A percentile compares a stretch with the other conserved stretches of the same genome.
Conservation (phyloP, 2,797 vertebrate species). For the Tenualosa ilisha region DNA sequence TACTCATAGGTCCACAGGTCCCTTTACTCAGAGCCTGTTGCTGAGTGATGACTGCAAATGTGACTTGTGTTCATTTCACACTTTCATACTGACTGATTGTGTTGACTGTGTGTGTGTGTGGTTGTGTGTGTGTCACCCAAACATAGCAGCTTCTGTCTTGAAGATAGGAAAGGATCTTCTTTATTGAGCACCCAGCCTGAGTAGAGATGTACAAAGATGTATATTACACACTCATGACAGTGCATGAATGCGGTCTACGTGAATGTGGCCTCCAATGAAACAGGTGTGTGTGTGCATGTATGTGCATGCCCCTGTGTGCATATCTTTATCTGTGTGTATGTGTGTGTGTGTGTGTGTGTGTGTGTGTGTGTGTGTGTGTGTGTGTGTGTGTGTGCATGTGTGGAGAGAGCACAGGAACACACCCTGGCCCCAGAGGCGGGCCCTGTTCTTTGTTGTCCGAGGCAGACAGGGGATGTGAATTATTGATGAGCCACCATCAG, state of each 20-base stretch:
- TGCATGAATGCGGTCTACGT: no score
- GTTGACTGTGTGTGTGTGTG: no score
- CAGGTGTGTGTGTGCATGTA: not conserved
- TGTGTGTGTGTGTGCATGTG: not conserved
- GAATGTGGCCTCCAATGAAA: not conserved
- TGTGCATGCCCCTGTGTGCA: not conserved
- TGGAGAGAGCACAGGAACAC: not conserved
- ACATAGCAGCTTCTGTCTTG: not conserved
- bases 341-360: not conserved
- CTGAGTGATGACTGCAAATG: not conserved
- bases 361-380: not conserved
- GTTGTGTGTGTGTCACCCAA: not conserved
- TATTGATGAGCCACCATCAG: slow-evolving; percentile 64
- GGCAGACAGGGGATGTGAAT: slow-evolving; percentile 56
- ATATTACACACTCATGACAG: not conserved
- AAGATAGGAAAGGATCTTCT: not conserved
- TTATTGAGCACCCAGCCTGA: not conserved
- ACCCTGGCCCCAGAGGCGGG: slow-evolving; percentile 25
- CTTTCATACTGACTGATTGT: not conserved
- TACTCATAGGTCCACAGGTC: not conserved
- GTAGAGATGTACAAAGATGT: not conserved
- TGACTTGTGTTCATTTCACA: not conserved
- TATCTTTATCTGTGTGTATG: not conserved
- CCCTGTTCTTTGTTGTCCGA: slow-evolving; percentile 57
- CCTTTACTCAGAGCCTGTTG: not conserved